Percentiles rank a stretch among this genome's conserved stretches.
Conservation (phyloP, 1,140 invertebrate genomes). For the Notospermus geniculatus region DNA sequence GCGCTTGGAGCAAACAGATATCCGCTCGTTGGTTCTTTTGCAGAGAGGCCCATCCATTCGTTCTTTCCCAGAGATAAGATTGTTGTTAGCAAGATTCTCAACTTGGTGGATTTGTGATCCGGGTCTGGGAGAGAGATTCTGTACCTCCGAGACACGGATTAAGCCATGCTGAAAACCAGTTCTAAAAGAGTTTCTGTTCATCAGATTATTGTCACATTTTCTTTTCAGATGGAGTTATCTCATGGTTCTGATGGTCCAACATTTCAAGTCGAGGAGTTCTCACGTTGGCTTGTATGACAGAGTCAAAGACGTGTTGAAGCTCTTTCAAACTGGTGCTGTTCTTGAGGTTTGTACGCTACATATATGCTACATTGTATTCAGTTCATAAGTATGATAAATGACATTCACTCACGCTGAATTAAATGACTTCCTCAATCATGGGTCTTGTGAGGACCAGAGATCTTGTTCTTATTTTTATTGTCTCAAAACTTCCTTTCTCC, state of each 20-base stretch:
- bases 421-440: neutral
- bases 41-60: too few species aligned
- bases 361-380: too few species aligned
- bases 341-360: slow-evolving; percentile 77
- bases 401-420: neutral
- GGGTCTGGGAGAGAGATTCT: too few species aligned
- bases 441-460: neutral
- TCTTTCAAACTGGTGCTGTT: slow-evolving; percentile 88
- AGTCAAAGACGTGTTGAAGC: slow-evolving; percentile 61
- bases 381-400: neutral
- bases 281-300: slow-evolving; percentile 25
- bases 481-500: slow-evolving; percentile 21
- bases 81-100: too few species aligned
- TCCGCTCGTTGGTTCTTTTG: too few species aligned
- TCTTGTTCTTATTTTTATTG: neutral
- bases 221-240: slow-evolving; percentile 34
- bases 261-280: slow-evolving; percentile 20
- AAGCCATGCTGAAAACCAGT: too few species aligned
- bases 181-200: too few species aligned
- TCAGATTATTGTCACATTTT: slow-evolving; percentile 8
- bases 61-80: too few species aligned
- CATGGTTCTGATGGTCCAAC: slow-evolving; percentile 24
- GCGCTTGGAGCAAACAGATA: too few species aligned
- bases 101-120: too few species aligned
- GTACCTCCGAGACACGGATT: too few species aligned